Percentiles rank a stretch among this genome's conserved stretches.
Evolutionary conservation across 2,113 vertebrate genomes (phyloP).

Genomic region (Ornithorhynchus anatinus): DNA sequence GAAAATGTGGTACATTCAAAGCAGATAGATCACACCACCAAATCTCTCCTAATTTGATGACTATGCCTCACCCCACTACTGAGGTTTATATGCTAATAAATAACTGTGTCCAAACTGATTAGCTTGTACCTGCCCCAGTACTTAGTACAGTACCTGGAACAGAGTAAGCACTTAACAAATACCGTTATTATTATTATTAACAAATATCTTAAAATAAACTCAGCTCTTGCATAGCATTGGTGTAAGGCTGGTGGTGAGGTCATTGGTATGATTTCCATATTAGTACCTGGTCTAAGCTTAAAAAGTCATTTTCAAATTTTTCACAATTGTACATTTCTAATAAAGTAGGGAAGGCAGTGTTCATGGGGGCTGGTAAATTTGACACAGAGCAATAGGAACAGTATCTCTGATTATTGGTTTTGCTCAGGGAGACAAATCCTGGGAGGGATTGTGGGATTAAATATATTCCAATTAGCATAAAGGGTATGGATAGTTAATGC

Average conservation of each 20-base stretch:
- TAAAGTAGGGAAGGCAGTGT: slow-evolving; percentile 16
- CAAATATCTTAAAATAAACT: no score
- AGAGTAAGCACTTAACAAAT: no score
- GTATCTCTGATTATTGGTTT: not conserved
- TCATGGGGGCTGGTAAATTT: slow-evolving; percentile 32
- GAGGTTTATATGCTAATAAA: no score
- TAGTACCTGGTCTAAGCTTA: slow-evolving; percentile 12
- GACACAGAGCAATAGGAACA: not conserved
- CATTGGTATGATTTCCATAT: slow-evolving; percentile 4
- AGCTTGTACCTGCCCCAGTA: no score
- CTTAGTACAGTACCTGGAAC: no score
- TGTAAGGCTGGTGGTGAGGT: not conserved
- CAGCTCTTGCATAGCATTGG: not conserved
- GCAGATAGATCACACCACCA: not conserved
- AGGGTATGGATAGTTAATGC: slow-evolving; percentile 8
- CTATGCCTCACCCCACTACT: not conserved
- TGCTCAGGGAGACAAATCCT: no score
- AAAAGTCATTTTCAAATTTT: slow-evolving; percentile 28
- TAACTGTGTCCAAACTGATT: no score
- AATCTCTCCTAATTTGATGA: not conserved
- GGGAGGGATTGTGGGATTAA: no score
- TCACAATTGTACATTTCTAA: slow-evolving; percentile 24
- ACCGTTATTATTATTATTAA: no score
- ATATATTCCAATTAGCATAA: slow-evolving; percentile 28
- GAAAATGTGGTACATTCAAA: not conserved